phyloP scores from a whole-genome alignment of 2,113 vertebrate genomes.

The Heteronetta atricapilla region DNA sequence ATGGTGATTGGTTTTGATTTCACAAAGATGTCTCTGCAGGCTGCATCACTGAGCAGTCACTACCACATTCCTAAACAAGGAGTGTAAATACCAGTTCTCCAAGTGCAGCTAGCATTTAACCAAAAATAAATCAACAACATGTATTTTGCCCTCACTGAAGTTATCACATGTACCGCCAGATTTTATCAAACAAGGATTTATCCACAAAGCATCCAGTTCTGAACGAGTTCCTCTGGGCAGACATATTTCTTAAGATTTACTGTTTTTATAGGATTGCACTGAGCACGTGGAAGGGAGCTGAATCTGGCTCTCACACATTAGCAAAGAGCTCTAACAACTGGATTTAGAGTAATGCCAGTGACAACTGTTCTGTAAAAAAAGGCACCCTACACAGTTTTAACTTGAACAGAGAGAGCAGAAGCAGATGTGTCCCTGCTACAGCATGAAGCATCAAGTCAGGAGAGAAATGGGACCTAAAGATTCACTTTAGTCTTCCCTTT shows the following conservation, averaged over 20 bases:
- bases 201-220: neutral
- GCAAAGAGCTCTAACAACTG: neutral
- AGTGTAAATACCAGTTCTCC: neutral
- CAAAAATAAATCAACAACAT: slow-evolving; percentile 7
- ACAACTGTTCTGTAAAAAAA: neutral
- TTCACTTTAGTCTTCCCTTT: neutral
- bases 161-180: neutral
- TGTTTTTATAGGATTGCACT: neutral
- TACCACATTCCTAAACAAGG: slow-evolving; percentile 1
- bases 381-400: neutral
- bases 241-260: neutral
- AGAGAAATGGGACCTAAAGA: neutral
- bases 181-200: neutral
- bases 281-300: neutral
- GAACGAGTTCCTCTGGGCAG: neutral
- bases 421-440: neutral
- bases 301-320: neutral
- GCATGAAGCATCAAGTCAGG: neutral
- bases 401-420: neutral
- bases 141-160: neutral
- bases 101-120: neutral
- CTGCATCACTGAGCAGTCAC: neutral
- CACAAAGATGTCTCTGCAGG: neutral
- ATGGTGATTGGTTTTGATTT: neutral
- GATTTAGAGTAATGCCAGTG: neutral